Evolutionary conservation across 53 echinoderm and acorn worm genomes (phyloP), one percentile per base, ranked within the genome.

Genomic region (Astropecten irregularis): DNA sequence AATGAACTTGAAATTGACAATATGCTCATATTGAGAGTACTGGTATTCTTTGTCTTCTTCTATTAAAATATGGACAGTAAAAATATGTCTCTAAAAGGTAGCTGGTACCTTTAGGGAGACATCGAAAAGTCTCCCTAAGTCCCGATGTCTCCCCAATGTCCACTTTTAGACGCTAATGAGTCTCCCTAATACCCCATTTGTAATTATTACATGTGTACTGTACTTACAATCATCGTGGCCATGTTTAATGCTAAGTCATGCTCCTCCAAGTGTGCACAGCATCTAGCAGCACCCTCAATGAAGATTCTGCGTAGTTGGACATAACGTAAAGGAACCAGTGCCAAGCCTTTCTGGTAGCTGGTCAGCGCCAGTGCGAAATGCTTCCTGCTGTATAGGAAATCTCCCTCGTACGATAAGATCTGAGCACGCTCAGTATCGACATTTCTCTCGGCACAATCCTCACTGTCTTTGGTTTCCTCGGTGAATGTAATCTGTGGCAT

Each of bases 281-380:
- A 62, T 42, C 79, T 60, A 19, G 79, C 60, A 79, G 79, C 62
- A 34, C 79, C 79, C 32, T 79, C 79, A 47, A 79, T 44, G n/a
- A 79, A 60, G 11, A 60, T 30, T 19, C 79, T 40, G 13, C 79
- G 60, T 3, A 79, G 62, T 19, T 61, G 30, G 46, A 79, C 46
- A 18, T 48, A 79, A 18, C 79, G 79, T 9, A 32, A 20, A 2
- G 61, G 30, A 13, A 79, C 44, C 11, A 44, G 28, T 0, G 44
- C 21, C 18, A 79, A n/a, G 10, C 62, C 79, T 25, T 46, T 62
- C 44, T 19, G 42, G 62, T 79, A 79, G 33, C 22, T 28, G 9
- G 33, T 19, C 2, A 79, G 47, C 9, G 79, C 79, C 18, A 9
- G 0, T 27, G 42, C 31, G 27, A 62, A 79, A 21, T 32, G 79